These are phyloP conservation scores for Glaucopsyche alexis DNA, from an alignment of 2,888 invertebrate species.

Conservation along the genomic window DNA sequence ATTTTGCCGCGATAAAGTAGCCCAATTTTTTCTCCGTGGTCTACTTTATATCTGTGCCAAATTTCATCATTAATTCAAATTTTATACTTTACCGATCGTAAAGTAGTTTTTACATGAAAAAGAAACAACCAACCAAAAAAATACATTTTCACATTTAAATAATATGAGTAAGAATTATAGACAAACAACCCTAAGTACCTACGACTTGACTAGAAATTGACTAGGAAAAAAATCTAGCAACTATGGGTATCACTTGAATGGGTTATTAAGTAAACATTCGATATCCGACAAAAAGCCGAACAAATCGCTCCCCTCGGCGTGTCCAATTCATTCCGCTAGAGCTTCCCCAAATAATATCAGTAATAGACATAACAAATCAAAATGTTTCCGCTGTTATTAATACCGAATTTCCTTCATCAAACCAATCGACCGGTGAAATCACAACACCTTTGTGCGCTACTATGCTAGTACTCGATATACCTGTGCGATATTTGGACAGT, in stretches of 20 bases:
- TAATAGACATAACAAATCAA: slow-evolving; percentile 49
- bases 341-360: slow-evolving; percentile 42
- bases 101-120: too few relatives aligned
- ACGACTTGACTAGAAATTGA: too few relatives aligned
- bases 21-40: too few relatives aligned
- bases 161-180: too few relatives aligned
- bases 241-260: neutral
- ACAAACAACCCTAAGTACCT: too few relatives aligned
- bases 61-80: too few relatives aligned
- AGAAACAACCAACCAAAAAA: too few relatives aligned
- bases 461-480: slow-evolving; percentile 41
- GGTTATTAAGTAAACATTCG: slow-evolving; percentile 14
- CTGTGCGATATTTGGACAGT: neutral
- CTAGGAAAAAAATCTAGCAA: too few relatives aligned
- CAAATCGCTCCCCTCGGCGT: slow-evolving; percentile 35
- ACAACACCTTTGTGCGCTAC: slow-evolving; percentile 53
- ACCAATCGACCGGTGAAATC: slow-evolving; percentile 59
- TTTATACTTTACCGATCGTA: too few relatives aligned
- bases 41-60: too few relatives aligned
- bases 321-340: slow-evolving; percentile 38
- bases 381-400: slow-evolving; percentile 62
- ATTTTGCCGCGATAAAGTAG: too few relatives aligned
- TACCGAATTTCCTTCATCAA: slow-evolving; percentile 53
- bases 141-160: too few relatives aligned
- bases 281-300: slow-evolving; percentile 34